Base-by-base conservation (phyloP, 92 coral and sea anemone species). In the Phenganax subtilis region DNA sequence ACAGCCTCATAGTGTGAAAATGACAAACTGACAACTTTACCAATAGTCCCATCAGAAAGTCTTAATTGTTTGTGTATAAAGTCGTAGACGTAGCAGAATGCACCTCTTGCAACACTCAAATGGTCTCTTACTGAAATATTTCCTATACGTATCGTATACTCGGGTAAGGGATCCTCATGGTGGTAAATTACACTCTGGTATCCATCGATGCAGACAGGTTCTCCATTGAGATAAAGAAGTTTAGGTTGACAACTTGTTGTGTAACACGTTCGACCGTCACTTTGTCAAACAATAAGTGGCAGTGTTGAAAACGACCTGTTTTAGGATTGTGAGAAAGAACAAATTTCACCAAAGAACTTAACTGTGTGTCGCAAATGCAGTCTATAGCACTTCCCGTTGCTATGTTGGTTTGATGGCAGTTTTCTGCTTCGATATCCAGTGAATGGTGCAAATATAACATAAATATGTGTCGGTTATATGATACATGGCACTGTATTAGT, bases 31-130 rank as follows among this genome's bases (percentile, higher is more conserved):
- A 76, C 81, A 0, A 27, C 61, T 29, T 76, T 56, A 14, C 67
- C 69, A 56, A 76, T 76, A 30, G 67, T 57, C 29, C 57, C 81
- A 6, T 57, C 81, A 20, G 81, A 76, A 68, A 76, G 57, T 57
- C 29, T 76, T 76, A 76, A 59, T 54, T 73, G 44, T 73, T 56
- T 59, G 16, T 31, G 66, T 3, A 76, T 68, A 76, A 55, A 76
- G 81, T 76, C 69, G 53, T 55, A 9, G 3, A 59, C 69, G 30
- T 76, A 68, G 54, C 76, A 16, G 55, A 71, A 71, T 47, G 51
- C 76, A 57, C 81, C 81, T 75, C 80, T 75, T 15, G 81, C 81
- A 77, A 58, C 81, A 77, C 81, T 77, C 44, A 71, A 17, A 77
- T 77, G 81, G 62, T 77, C 81, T 25, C 54, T 54, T 10, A 27